Evolutionary conservation across 1,140 invertebrate species (phyloP), one percentile per base, ranked within the genome.

Genomic region (Rhagoletis pomonella): DNA sequence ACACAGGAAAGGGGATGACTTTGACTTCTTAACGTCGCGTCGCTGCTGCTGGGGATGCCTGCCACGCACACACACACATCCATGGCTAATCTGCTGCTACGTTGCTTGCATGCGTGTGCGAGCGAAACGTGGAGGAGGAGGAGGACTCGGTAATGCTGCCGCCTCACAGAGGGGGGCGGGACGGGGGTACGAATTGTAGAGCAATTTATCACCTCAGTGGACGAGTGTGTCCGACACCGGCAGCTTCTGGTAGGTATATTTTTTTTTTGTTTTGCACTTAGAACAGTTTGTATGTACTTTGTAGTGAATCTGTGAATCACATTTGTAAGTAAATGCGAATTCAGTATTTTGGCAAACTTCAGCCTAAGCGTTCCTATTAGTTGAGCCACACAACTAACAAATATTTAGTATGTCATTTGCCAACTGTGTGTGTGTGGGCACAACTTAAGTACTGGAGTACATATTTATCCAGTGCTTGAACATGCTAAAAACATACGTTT

Each of bases 1-100:
- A 0, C 88, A 90, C 89, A 90, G 91, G 90, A 87, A 89, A 64
- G 47, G 67, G 67, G 62, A 50, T 67, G 65, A 64, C n/a, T 86
- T 86, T 87, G 86, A 87, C 86, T 87, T 87, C 67, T 77, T 73
- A 55, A 14, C 67, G 3, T 9, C n/a, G 62, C n/a, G 67, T 17
- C 67, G 3, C n/a, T 44, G 62, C n/a, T 59, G 64, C 47, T 65
- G 19, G 6, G 47, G 3, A 60, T 42, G 14, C 5, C 55, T 42
- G 29, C 59, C 47, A 47, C 73, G 60, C 65, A 87, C 2, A 14
- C 65, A 59, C 65, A 77, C 58, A 17, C 69, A 62, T 10, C 29
- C 60, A 14, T 2, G n/a, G 4, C 60, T 14, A 62, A 62, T 17
- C 60, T 62, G 60, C 60, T 62, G 60, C 4, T 14, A 62, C 60